Conservation (phyloP, 92 coral and sea anemone genomes). For the Actinernus sp. region DNA sequence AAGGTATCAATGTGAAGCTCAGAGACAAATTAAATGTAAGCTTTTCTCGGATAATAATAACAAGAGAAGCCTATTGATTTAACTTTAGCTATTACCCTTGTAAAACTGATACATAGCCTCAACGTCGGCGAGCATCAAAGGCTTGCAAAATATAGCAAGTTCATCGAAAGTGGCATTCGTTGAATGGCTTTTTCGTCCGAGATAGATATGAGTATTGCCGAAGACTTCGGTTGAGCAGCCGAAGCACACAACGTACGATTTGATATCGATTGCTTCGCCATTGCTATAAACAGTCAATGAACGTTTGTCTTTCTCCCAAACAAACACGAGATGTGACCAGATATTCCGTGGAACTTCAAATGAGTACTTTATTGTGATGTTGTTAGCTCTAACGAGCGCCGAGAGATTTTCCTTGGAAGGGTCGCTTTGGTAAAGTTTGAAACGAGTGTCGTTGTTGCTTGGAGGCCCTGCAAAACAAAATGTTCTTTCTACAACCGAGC, state of each 20-base stretch:
- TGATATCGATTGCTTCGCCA: not conserved
- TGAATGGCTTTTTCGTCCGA: not conserved
- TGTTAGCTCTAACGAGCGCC: not conserved
- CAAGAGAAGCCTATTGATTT: no score
- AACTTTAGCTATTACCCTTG: not conserved
- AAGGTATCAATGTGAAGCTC: no score
- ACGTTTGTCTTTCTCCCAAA: not conserved
- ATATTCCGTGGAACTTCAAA: constrained; percentile 14
- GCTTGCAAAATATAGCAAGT: constrained; percentile 15
- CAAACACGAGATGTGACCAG: constrained; percentile 21
- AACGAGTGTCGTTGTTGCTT: no score
- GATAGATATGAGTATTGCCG: not conserved
- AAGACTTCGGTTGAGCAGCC: not conserved
- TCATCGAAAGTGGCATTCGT: constrained; percentile 18
- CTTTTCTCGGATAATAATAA: no score
- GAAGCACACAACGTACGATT: not conserved
- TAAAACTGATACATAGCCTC: not conserved
- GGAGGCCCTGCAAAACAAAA: no score
- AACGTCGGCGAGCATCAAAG: not conserved
- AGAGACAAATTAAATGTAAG: no score
- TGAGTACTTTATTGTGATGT: not conserved
- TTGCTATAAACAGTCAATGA: constrained; percentile 8
- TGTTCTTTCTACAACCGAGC: no score
- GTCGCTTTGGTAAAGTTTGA: constrained; percentile 1
- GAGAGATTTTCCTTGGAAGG: not conserved